These are phyloP conservation scores for Pao palembangensis DNA, from an alignment of 2,113 vertebrate species.

Conservation along the genomic window DNA sequence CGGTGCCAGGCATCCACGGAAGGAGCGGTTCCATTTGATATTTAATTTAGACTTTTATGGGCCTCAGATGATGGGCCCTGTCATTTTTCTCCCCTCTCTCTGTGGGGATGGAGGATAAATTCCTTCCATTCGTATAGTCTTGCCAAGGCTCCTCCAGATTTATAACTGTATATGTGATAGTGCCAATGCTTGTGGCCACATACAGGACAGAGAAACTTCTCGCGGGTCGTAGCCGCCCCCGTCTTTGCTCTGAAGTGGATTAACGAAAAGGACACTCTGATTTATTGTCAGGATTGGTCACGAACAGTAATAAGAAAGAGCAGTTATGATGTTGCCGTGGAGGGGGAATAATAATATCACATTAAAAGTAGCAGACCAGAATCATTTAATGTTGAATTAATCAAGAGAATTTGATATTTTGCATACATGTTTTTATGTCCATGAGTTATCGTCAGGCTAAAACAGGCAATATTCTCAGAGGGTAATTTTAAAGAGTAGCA, in stretches of 20 bases:
- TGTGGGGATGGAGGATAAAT: conserved; percentile 73
- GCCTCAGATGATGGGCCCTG: conserved; percentile 74
- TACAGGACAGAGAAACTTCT: background rate
- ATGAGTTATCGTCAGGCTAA: conserved; percentile 81
- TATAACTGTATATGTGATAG: conserved; percentile 60
- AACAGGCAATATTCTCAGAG: conserved; percentile 82
- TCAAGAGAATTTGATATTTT: conserved; percentile 78
- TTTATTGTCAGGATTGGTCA: conserved; percentile 6
- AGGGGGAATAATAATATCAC: conserved; percentile 52
- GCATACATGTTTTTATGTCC: conserved; percentile 66
- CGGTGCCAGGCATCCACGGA: conserved; percentile 51
- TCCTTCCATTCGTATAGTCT: conserved; percentile 62
- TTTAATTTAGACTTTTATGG: conserved; percentile 82
- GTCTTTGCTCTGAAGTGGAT: conserved; percentile 11
- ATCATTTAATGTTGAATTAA: conserved; percentile 88
- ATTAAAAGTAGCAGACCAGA: conserved; percentile 45
- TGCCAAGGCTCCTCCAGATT: conserved; percentile 61
- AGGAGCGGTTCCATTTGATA: conserved; percentile 76
- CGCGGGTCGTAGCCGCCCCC: background rate
- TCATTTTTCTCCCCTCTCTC: conserved; percentile 71
- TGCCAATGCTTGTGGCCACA: conserved; percentile 33
- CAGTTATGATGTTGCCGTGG: conserved; percentile 29
- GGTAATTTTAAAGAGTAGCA: conserved; percentile 87
- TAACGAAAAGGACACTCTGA: conserved; percentile 18
- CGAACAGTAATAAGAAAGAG: conserved; percentile 18